phyloP scores from a whole-genome alignment of 2,888 invertebrate species.

The Ophion costatus region DNA sequence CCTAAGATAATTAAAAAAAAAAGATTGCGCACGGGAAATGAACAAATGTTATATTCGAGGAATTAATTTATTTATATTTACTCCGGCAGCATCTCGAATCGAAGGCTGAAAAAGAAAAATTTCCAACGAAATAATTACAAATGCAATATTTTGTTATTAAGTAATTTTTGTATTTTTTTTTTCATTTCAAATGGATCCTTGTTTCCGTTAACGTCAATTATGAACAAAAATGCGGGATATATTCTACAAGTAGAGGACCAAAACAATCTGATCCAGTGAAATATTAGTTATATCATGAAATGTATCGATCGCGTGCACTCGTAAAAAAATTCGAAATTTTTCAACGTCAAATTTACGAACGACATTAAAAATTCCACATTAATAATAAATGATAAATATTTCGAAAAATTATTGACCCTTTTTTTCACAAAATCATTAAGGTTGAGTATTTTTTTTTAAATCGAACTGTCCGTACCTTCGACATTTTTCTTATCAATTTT shows the following conservation, averaged over 20 bases:
- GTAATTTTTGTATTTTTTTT: background rate
- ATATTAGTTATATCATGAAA: too few relatives aligned
- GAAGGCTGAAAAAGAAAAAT: background rate
- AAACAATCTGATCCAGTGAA: too few relatives aligned
- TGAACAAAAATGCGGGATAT: too few relatives aligned
- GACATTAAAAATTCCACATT: too few relatives aligned
- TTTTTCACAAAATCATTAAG: too few relatives aligned
- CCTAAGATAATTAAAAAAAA: background rate
- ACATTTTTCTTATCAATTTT: background rate
- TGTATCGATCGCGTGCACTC: too few relatives aligned
- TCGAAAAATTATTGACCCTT: too few relatives aligned
- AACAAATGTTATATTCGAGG: slow-evolving; percentile 10
- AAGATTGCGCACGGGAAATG: background rate
- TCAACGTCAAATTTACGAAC: too few relatives aligned
- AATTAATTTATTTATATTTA: slow-evolving; percentile 20
- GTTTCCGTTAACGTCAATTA: background rate
- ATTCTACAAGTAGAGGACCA: too few relatives aligned
- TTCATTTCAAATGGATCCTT: background rate
- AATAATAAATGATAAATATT: too few relatives aligned
- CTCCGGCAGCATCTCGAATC: background rate
- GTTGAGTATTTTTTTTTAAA: too few relatives aligned
- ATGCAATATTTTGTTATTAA: background rate
- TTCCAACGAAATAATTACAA: slow-evolving; percentile 4
- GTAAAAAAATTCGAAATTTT: too few relatives aligned
- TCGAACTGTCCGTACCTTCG: background rate